Evolutionary conservation across 1,140 invertebrate genomes (phyloP), one percentile per base, ranked within the genome.

Genomic region (Drosophila ogumai): DNA sequence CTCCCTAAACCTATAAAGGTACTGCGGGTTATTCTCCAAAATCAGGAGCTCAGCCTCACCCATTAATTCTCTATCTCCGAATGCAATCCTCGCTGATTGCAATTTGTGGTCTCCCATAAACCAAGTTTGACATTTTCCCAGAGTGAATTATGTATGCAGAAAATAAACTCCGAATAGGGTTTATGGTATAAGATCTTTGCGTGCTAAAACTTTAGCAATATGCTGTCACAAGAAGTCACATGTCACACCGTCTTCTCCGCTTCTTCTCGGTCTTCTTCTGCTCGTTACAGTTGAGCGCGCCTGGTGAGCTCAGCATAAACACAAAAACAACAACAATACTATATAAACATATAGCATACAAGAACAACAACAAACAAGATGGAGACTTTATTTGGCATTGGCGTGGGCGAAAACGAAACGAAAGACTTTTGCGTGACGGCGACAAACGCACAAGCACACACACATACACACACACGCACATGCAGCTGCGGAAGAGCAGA

Each of bases 241-340:
- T 82, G 79, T 78, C 78, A 71, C 67, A 55, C 40, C 25, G 40
- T 50, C 49, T 36, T 61, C 31, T 12, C 4, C 3, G 36, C 34
- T n/a, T 38, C 19, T 38, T 50, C 49, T 7, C 66, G 72, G 67
- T 71, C 52, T 25, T 38, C 17, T 49, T 69, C 56, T 52, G 75
- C n/a, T 63, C 41, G 75, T 74, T 69, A 59, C 79, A 80, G 72
- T 80, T 72, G 63, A 77, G 67, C 47, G 60, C 50, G n/a, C 65
- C 61, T 67, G 63, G 65, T 49, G 74, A 74, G 64, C 81, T 63
- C 40, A 75, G 72, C 40, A 64, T 43, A 71, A 77, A 82, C 13
- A 31, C 47, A 13, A 66, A 43, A 63, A 52, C 22, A 32, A 13
- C 2, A 17, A 36, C 31, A 57, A 34, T n/a, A 32, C 5, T 6